Conservation (phyloP, 2,113 vertebrate species). For the Labeo catla region DNA sequence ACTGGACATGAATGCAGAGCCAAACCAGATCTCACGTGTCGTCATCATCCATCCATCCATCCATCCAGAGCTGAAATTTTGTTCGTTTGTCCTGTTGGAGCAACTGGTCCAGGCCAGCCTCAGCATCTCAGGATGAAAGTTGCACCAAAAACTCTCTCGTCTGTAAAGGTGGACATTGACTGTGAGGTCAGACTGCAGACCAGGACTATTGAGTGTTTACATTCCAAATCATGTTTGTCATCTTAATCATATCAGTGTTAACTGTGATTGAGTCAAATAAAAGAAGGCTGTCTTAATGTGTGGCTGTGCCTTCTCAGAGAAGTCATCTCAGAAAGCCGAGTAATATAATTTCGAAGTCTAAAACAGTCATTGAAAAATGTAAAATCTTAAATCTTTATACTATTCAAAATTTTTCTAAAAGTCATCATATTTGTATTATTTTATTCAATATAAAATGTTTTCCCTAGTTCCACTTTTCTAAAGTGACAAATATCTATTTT, state of each 20-base stretch:
- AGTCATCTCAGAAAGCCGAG: not conserved
- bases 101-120: not conserved
- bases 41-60: not conserved
- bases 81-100: constrained; percentile 15
- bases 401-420: too few species aligned
- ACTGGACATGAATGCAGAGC: constrained; percentile 4
- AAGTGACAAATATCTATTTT: not conserved
- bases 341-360: not conserved
- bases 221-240: constrained; percentile 52
- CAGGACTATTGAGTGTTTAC: constrained; percentile 38
- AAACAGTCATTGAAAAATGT: not conserved
- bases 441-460: not conserved
- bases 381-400: not conserved
- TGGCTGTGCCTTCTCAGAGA: not conserved
- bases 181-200: not conserved
- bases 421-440: too few species aligned
- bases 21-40: constrained; percentile 35
- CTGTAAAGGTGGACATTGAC: constrained; percentile 1
- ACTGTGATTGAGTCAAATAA: constrained; percentile 57
- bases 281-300: constrained; percentile 33
- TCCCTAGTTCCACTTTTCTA: not conserved
- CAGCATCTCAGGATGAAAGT: constrained; percentile 28
- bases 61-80: constrained; percentile 17
- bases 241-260: constrained; percentile 52
- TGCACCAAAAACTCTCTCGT: constrained; percentile 5